Evolutionary conservation across 92 coral and sea anemone species (phyloP).

Genomic region (Heliopora coerulea): DNA sequence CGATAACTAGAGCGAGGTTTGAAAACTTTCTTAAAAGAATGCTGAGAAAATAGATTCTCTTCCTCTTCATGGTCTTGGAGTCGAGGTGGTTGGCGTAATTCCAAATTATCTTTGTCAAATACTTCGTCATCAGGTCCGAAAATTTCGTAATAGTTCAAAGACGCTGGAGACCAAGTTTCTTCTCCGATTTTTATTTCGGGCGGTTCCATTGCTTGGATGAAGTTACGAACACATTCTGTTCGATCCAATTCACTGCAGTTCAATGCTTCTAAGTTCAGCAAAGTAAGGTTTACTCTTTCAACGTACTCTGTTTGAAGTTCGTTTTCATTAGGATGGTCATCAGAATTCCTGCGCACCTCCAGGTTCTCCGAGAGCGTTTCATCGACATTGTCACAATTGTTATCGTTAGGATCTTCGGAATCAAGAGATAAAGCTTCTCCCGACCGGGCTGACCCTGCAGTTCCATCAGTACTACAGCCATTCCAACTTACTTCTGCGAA

Average conservation of each 20-base stretch:
- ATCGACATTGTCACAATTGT: constrained; percentile 1
- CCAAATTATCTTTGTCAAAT: not conserved
- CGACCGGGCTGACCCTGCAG: constrained; percentile 21
- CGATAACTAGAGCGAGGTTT: constrained; percentile 1
- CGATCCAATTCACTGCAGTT: constrained; percentile 14
- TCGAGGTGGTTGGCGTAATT: not conserved
- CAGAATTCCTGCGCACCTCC: not conserved
- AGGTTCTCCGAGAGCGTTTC: not conserved
- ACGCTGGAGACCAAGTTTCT: not conserved
- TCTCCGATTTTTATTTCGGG: not conserved
- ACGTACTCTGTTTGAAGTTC: not conserved
- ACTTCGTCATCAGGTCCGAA: not conserved
- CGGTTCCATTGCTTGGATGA: constrained; percentile 25
- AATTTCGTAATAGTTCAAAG: not conserved
- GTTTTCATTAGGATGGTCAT: not conserved
- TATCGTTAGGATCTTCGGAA: not conserved
- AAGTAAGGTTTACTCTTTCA: not conserved
- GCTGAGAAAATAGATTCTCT: constrained; percentile 7
- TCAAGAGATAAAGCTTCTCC: constrained; percentile 3
- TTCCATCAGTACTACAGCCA: constrained; percentile 26
- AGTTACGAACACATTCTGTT: constrained; percentile 18
- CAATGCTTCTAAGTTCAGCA: constrained; percentile 7
- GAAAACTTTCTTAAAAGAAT: constrained; percentile 2
- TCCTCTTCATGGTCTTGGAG: not conserved
- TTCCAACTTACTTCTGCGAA: constrained; percentile 1